phyloP scores from a whole-genome alignment of 2,888 invertebrate species.

The Stenurella melanura region DNA sequence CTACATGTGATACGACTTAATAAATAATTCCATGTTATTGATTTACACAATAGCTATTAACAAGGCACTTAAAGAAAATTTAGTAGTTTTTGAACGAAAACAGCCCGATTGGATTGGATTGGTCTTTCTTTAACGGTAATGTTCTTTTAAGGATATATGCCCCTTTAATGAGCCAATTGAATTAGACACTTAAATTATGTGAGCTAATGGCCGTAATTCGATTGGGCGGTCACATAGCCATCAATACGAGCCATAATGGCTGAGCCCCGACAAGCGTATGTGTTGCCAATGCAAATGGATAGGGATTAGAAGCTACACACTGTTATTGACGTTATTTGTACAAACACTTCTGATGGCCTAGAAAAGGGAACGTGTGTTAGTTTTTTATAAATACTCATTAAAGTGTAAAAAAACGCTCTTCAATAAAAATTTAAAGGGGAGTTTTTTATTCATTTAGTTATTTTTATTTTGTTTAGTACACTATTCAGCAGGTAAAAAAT shows the following conservation, averaged over 20 bases:
- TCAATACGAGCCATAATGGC: constrained; percentile 31
- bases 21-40: constrained; percentile 7
- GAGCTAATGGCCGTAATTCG: constrained; percentile 69
- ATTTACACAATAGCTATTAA: constrained; percentile 11
- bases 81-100: constrained; percentile 31
- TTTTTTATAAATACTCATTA: not conserved
- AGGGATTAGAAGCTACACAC: constrained; percentile 17
- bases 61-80: constrained; percentile 19
- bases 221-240: constrained; percentile 63
- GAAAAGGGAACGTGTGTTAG: not conserved
- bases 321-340: constrained; percentile 25
- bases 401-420: not conserved
- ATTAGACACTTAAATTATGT: constrained; percentile 70
- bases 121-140: constrained; percentile 56
- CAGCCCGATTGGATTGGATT: constrained; percentile 17
- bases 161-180: constrained; percentile 69
- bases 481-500: no score
- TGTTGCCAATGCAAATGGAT: constrained; percentile 28
- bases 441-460: no score
- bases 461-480: no score
- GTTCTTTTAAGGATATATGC: constrained; percentile 67
- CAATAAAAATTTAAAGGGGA: not conserved
- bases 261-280: constrained; percentile 3
- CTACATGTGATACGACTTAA: not conserved
- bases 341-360: not conserved